Conservation (phyloP, 2,113 vertebrate species). For the Melanotaenia duboulayi region DNA sequence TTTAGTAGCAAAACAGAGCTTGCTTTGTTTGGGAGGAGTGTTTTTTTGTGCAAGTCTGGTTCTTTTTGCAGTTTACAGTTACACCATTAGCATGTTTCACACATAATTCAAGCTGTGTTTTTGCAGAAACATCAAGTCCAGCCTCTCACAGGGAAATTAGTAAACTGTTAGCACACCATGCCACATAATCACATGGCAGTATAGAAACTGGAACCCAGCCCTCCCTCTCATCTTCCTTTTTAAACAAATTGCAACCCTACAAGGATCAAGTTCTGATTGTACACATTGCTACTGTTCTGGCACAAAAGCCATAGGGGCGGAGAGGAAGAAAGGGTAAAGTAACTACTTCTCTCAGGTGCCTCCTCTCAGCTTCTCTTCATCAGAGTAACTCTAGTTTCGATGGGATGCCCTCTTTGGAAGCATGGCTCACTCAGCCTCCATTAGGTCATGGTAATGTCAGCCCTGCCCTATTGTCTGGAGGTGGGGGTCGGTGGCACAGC, state of each 20-base stretch:
- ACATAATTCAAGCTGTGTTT: conserved; percentile 18
- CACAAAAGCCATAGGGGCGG: conserved; percentile 66
- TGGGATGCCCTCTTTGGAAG: conserved; percentile 71
- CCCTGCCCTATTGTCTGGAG: conserved; percentile 74
- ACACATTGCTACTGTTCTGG: conserved; percentile 55
- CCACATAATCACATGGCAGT: conserved; percentile 50
- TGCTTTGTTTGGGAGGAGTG: too few relatives aligned
- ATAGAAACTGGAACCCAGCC: conserved; percentile 49
- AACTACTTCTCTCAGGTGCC: conserved; percentile 47
- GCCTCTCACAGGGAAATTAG: conserved; percentile 23
- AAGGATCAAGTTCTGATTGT: conserved; percentile 69
- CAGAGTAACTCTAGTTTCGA: conserved; percentile 64
- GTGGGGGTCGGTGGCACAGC: conserved; percentile 71
- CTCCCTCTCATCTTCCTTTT: conserved; percentile 52
- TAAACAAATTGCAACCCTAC: conserved; percentile 52
- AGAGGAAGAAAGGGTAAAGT: conserved; percentile 56
- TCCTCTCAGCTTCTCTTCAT: conserved; percentile 40
- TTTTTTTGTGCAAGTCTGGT: neutral
- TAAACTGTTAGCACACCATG: conserved; percentile 31
- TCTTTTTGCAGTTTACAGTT: neutral
- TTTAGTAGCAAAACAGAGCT: neutral
- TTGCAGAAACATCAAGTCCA: conserved; percentile 32
- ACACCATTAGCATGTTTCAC: neutral
- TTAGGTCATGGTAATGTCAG: conserved; percentile 82
- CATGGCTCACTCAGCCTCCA: conserved; percentile 49